Conservation (phyloP, 92 coral and sea anemone genomes). For the Galaxea fascicularis region DNA sequence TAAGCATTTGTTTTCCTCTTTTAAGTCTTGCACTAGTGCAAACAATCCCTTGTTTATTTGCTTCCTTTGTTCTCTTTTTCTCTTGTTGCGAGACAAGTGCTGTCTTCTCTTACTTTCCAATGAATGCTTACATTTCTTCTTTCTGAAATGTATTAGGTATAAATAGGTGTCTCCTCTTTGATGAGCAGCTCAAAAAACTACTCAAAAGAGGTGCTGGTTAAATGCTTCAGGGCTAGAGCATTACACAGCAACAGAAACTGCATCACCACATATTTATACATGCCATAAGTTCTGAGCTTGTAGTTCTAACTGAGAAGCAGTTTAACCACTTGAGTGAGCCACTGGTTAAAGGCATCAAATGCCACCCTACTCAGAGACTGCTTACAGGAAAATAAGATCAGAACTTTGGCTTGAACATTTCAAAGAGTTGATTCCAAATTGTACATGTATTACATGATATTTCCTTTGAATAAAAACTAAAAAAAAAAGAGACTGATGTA, state of each 20-base stretch:
- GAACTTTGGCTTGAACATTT: conserved; percentile 18
- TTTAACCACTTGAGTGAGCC: conserved; percentile 61
- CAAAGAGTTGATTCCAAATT: neutral
- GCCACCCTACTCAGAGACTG: conserved; percentile 70
- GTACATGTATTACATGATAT: neutral
- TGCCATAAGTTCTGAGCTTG: conserved; percentile 28
- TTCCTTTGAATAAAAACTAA: neutral
- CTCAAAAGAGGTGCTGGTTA: conserved; percentile 72
- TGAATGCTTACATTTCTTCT: conserved; percentile 44
- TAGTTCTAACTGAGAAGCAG: conserved; percentile 68
- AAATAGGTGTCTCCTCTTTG: conserved; percentile 62
- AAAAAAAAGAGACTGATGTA: neutral
- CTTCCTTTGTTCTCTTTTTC: conserved; percentile 50
- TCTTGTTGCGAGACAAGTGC: conserved; percentile 46
- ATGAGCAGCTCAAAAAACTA: conserved; percentile 52
- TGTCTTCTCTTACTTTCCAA: conserved; percentile 55
- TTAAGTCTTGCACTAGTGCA: conserved; percentile 28
- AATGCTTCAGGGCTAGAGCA: conserved; percentile 41
- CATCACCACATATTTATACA: conserved; percentile 52
- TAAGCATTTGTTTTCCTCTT: conserved; percentile 52
- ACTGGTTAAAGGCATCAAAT: conserved; percentile 68
- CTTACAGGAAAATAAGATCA: conserved; percentile 47
- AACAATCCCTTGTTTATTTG: conserved; percentile 33
- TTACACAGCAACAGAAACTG: conserved; percentile 63
- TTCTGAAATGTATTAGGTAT: conserved; percentile 51